Base-by-base conservation (phyloP, 1,140 invertebrate genomes). In the Drosophila lacertosa region DNA sequence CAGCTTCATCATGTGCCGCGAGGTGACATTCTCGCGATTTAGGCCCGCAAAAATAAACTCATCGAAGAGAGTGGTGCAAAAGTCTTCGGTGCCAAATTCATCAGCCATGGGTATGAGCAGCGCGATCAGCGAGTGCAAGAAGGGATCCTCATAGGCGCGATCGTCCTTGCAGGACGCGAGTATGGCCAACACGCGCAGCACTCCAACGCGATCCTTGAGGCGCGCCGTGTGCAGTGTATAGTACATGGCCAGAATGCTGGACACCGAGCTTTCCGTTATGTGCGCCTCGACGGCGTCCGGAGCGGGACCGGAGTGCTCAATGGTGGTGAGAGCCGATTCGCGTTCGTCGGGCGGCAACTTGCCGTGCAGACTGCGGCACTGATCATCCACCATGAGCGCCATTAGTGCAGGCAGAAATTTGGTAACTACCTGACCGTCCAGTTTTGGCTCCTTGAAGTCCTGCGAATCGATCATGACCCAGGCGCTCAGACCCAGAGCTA, bases 391-490 rank as follows among this genome's bases (percentile, higher is more conserved):
- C 95, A 99, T 98, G 1, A 99, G 92, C 0, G 96, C 97, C 95
- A 99, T 97, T 9, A 99, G 92, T 2, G 97, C 96, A 1, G 98
- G 98, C 59, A 99, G 91, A 92, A 99, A 99, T 92, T 98, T 98
- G 0, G 97, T 99, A 0, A 99, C 96, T 42, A 99, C 94, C 93
- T 98, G 96, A 82, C 95, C 94, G 72, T 99, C 98, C 58, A 98
- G 91, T 92, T 98, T 98, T 4, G 98, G 98, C 92, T 99, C 98
- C 91, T 97, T 98, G 75, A 98, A 99, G 65, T 97, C 96, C 93
- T 97, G 97, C 13, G 96, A 97, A 91, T 98, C 97, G 68, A 99
- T 98, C 96, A 99, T 99, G 33, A 97, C 95, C 98, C 98, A 99
- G 4, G 98, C 96, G 90, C 97, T 97, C 10, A 99, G 92, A 4